These are phyloP conservation scores for Hybognathus amarus DNA, from an alignment of 2,797 vertebrate genomes.

Conservation along the genomic window DNA sequence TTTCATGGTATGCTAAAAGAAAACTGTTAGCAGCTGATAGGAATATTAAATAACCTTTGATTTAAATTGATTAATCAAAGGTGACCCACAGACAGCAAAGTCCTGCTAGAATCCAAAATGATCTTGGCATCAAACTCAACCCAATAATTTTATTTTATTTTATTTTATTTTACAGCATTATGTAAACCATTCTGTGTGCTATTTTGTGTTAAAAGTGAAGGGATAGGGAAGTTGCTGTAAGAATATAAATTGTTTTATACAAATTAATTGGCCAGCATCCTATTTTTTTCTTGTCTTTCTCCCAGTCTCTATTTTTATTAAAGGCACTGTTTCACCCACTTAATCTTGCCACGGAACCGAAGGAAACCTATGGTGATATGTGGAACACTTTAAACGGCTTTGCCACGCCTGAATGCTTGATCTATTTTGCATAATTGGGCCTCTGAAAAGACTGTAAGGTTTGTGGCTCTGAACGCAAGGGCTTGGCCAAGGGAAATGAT, in stretches of 20 bases:
- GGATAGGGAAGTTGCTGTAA: background rate
- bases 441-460: constrained; percentile 54
- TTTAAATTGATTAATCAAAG: constrained; percentile 42
- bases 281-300: constrained; percentile 18
- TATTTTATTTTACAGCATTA: constrained; percentile 28
- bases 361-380: constrained; percentile 48
- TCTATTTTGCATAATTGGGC: constrained; percentile 65
- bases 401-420: constrained; percentile 59
- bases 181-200: constrained; percentile 22
- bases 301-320: constrained; percentile 37
- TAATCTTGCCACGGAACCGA: constrained; percentile 19
- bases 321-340: constrained; percentile 30
- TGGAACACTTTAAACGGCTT: constrained; percentile 58
- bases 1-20: constrained; percentile 1
- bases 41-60: constrained; percentile 40
- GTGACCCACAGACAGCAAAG: constrained; percentile 11
- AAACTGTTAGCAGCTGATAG: constrained; percentile 6
- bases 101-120: constrained; percentile 15
- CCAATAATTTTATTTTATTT: background rate
- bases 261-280: constrained; percentile 37
- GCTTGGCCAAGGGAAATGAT: constrained; percentile 44
- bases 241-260: constrained; percentile 45
- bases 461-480: constrained; percentile 46
- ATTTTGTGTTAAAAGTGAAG: constrained; percentile 27
- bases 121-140: constrained; percentile 18